These are phyloP conservation scores for Drosophila orosa DNA, from an alignment of 1,140 invertebrate genomes.

Conservation along the genomic window DNA sequence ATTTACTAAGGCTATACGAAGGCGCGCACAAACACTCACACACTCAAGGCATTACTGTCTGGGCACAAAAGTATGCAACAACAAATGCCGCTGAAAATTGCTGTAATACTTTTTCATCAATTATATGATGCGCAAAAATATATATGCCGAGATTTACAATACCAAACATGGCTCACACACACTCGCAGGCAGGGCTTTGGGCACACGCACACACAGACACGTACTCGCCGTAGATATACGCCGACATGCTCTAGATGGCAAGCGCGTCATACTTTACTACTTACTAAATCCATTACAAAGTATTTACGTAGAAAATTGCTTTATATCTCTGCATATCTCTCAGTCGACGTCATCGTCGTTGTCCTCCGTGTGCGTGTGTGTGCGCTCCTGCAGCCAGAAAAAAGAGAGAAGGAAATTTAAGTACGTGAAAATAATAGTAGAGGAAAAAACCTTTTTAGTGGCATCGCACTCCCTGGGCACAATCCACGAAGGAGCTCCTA, in stretches of 20 bases:
- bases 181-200: constrained; percentile 37
- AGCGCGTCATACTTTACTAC: constrained; percentile 82
- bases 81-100: constrained; percentile 73
- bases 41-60: constrained; percentile 38
- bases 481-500: constrained; percentile 27
- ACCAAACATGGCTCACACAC: constrained; percentile 62
- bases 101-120: constrained; percentile 82
- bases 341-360: constrained; percentile 61
- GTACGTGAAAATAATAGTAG: constrained; percentile 79
- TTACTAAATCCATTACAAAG: constrained; percentile 83
- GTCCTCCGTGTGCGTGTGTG: constrained; percentile 34
- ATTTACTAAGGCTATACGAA: constrained; percentile 77
- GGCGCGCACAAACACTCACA: constrained; percentile 18
- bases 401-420: constrained; percentile 61
- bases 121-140: constrained; percentile 81
- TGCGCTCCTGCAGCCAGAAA: constrained; percentile 32
- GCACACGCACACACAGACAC: constrained; percentile 21
- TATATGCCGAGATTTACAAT: constrained; percentile 79
- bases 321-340: constrained; percentile 82
- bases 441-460: constrained; percentile 67
- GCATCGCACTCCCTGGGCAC: constrained; percentile 28
- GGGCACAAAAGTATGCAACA: constrained; percentile 44
- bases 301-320: constrained; percentile 83
- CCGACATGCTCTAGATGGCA: constrained; percentile 79
- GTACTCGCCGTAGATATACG: constrained; percentile 27